Evolutionary conservation across 2,797 vertebrate genomes (phyloP).

Genomic region (Halcyon leucocephala): DNA sequence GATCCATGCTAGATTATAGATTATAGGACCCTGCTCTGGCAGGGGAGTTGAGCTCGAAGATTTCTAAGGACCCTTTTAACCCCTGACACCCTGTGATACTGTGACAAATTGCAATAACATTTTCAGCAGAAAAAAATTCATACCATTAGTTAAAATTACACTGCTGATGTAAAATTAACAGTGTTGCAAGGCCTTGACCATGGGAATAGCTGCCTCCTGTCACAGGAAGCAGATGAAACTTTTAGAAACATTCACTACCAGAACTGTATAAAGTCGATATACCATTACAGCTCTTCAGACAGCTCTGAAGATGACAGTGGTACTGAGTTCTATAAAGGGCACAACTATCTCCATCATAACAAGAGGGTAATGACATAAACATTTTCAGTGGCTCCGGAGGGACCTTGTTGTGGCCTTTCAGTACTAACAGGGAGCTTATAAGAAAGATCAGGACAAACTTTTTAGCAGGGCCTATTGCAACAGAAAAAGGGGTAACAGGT

Average conservation of each 20-base stretch:
- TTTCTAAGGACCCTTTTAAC: too few relatives aligned
- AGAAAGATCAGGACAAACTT: too few relatives aligned
- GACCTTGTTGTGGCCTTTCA: too few relatives aligned
- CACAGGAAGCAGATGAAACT: background rate
- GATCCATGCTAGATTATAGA: too few relatives aligned
- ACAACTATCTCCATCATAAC: background rate
- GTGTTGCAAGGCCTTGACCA: background rate
- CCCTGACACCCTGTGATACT: too few relatives aligned
- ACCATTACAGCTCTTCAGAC: background rate
- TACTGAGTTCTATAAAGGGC: background rate
- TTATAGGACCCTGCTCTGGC: too few relatives aligned
- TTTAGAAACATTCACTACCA: background rate
- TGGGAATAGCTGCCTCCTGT: background rate
- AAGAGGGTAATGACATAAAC: too few relatives aligned
- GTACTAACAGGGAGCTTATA: too few relatives aligned
- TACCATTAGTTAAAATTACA: rapidly evolving
- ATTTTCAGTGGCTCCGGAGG: too few relatives aligned
- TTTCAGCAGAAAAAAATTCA: background rate
- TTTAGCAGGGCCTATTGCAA: too few relatives aligned
- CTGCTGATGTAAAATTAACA: background rate
- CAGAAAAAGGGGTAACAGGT: too few relatives aligned
- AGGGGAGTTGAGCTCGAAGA: too few relatives aligned
- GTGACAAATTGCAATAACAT: background rate
- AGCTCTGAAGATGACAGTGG: rapidly evolving
- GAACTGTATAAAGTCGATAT: rapidly evolving